Conservation (phyloP, 1,140 invertebrate species). For the Cydia amplana region DNA sequence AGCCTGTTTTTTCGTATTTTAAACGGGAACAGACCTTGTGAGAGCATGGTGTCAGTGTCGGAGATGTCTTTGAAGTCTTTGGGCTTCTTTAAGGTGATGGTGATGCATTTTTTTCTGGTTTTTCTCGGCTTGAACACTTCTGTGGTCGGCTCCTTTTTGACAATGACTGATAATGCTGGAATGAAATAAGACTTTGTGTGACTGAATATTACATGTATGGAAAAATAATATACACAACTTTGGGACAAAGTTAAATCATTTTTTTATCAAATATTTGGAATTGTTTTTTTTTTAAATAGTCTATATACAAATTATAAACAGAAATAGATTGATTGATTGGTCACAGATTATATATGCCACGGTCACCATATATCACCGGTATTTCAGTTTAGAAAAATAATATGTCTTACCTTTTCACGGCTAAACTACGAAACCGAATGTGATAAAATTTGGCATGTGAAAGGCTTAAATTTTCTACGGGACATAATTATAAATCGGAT, state of each 20-base stretch:
- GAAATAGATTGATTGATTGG: too few species aligned
- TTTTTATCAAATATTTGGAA: too few species aligned
- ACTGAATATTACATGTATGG: too few species aligned
- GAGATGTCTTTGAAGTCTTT: conserved; percentile 10
- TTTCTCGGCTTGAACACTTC: conserved; percentile 44
- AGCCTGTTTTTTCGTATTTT: conserved; percentile 62
- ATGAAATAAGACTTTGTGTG: not conserved
- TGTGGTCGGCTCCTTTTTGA: conserved; percentile 48
- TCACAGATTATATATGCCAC: too few species aligned
- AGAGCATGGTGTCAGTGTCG: conserved; percentile 57
- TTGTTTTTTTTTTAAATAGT: too few species aligned
- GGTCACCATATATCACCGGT: too few species aligned
- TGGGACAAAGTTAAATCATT: too few species aligned
- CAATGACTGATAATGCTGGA: conserved; percentile 34
- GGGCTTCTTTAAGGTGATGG: conserved; percentile 38
- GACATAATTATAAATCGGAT: not conserved
- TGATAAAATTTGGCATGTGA: too few species aligned
- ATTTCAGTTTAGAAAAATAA: too few species aligned
- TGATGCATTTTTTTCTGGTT: conserved; percentile 42
- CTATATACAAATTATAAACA: too few species aligned
- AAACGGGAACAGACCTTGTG: conserved; percentile 64
- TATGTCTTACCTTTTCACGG: not conserved
- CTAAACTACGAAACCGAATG: not conserved
- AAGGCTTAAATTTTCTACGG: too few species aligned
- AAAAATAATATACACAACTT: too few species aligned